These are phyloP conservation scores for Ramphastos sulfuratus DNA, from an alignment of 2,113 vertebrate genomes.

Conservation along the genomic window DNA sequence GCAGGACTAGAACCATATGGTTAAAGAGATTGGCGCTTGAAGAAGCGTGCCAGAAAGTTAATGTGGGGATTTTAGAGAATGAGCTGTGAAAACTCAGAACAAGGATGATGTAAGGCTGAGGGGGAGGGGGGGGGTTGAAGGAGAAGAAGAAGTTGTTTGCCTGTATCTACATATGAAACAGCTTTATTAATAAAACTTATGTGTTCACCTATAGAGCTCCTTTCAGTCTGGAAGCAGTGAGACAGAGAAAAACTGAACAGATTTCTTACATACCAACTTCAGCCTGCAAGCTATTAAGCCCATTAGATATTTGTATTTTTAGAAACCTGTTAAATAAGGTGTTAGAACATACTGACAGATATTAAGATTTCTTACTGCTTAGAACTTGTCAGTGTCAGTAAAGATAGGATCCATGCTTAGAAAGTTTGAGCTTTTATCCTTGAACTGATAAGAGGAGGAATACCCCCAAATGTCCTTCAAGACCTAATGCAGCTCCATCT, in stretches of 20 bases:
- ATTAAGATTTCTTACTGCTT: background rate
- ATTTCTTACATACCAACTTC: background rate
- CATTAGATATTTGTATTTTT: background rate
- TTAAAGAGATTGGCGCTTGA: background rate
- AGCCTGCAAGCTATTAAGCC: background rate
- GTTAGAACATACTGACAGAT: conserved; percentile 11
- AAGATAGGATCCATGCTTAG: background rate
- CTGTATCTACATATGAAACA: background rate
- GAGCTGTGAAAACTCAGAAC: conserved; percentile 18
- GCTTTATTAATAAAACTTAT: conserved; percentile 8
- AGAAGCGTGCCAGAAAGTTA: background rate
- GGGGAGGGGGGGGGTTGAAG: background rate
- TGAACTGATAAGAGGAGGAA: background rate
- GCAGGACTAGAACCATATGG: conserved; percentile 55
- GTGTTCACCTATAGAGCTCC: background rate
- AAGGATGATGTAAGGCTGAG: background rate
- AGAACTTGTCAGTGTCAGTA: background rate
- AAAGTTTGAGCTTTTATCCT: background rate
- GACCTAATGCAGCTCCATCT: background rate
- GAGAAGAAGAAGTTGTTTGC: background rate
- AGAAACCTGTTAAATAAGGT: conserved; percentile 5
- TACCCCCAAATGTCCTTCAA: background rate
- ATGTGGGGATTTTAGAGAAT: background rate
- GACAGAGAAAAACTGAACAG: background rate
- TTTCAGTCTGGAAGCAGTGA: background rate